A percentile compares a stretch with the other conserved stretches of the same genome.
These are phyloP conservation scores for Antechinus flavipes DNA, from an alignment of 2,113 vertebrate species.

Conservation along the genomic window DNA sequence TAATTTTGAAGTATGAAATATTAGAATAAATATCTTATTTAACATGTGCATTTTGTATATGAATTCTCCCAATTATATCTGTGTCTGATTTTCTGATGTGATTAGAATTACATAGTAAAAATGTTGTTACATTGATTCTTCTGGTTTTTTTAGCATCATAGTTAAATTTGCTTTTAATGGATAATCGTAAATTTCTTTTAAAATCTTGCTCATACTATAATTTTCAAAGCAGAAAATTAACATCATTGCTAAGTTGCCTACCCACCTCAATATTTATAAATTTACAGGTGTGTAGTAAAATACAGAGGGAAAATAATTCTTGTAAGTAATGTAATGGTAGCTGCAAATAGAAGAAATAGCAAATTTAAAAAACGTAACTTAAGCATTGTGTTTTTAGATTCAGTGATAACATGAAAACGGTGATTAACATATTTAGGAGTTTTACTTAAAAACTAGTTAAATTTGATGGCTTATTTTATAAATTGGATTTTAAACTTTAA, in stretches of 20 bases:
- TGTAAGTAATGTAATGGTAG: slow-evolving; percentile 30
- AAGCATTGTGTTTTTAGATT: neutral
- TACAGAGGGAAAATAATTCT: neutral
- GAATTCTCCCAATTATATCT: slow-evolving; percentile 43
- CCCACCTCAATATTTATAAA: slow-evolving; percentile 37
- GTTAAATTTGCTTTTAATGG: slow-evolving; percentile 61
- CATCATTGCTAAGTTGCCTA: neutral
- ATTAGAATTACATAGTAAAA: neutral
- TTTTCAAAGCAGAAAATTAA: slow-evolving; percentile 40
- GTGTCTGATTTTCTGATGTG: slow-evolving; percentile 48
- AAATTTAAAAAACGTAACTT: neutral
- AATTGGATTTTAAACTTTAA: neutral
- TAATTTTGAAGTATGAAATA: slow-evolving; percentile 8
- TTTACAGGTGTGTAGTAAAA: neutral
- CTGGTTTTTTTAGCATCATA: slow-evolving; percentile 46
- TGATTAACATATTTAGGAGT: neutral
- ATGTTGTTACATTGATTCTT: slow-evolving; percentile 36
- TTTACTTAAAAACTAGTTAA: neutral
- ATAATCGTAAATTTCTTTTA: slow-evolving; percentile 21
- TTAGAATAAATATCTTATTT: slow-evolving; percentile 22
- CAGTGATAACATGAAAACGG: neutral
- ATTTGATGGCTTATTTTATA: neutral
- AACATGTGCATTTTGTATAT: slow-evolving; percentile 26
- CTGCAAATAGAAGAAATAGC: neutral
- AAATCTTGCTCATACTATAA: slow-evolving; percentile 41